Conservation (phyloP, 2,113 vertebrate genomes). For the Agapornis roseicollis region DNA sequence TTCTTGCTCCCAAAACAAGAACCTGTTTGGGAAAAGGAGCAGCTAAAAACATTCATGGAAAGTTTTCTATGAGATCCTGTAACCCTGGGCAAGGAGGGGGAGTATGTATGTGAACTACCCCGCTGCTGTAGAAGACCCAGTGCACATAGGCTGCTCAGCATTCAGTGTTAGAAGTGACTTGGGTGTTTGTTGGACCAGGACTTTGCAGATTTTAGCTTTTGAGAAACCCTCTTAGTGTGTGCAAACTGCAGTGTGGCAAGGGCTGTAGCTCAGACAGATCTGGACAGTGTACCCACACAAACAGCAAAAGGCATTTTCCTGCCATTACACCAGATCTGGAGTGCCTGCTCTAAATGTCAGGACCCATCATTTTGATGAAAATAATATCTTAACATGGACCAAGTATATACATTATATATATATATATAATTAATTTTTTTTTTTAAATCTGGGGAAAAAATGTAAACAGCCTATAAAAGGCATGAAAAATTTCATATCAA, state of each 20-base stretch:
- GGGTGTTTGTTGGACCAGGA: not conserved
- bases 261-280: not conserved
- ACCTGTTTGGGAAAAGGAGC: not conserved
- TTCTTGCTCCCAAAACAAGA: not conserved
- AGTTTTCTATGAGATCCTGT: not conserved
- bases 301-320: not conserved
- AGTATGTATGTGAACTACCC: not conserved
- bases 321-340: not conserved
- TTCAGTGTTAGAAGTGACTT: not conserved
- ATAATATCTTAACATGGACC: not conserved
- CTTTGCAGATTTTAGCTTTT: not conserved
- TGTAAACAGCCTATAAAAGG: not conserved
- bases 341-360: not conserved
- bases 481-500: not conserved
- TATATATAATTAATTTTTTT: not conserved
- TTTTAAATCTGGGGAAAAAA: not conserved
- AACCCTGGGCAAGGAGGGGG: not conserved
- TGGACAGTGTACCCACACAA: not conserved
- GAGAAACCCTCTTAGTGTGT: not conserved
- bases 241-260: not conserved
- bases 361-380: not conserved
- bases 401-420: not conserved
- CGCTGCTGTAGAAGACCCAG: accelerated
- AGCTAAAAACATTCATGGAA: not conserved
- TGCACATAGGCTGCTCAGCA: accelerated